These are phyloP conservation scores for Paedocypris micromegethes DNA, from an alignment of 2,797 vertebrate genomes.

Conservation along the genomic window DNA sequence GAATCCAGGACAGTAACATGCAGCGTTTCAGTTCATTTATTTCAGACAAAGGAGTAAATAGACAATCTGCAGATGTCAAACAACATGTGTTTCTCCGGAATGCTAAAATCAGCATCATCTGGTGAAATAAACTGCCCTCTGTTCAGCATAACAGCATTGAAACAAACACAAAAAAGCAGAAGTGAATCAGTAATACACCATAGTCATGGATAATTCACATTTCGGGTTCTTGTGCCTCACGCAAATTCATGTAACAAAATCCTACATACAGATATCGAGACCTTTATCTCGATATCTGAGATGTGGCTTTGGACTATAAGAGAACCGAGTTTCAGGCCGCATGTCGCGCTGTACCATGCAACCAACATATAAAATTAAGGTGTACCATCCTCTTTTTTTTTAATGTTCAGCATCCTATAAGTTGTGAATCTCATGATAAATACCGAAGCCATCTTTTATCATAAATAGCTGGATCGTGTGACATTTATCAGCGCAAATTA, in stretches of 20 bases:
- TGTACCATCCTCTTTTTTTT: no score
- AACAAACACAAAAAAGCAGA: constrained; percentile 53
- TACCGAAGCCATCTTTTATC: constrained; percentile 50
- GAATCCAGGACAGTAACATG: not conserved
- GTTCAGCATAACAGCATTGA: constrained; percentile 53
- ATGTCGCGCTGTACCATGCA: no score
- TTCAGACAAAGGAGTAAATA: not conserved
- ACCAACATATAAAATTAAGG: no score
- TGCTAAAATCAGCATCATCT: no score
- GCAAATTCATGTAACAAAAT: not conserved
- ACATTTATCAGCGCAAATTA: constrained; percentile 53
- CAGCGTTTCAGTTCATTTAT: not conserved
- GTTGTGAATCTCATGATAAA: constrained; percentile 8
- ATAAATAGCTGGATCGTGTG: constrained; percentile 46
- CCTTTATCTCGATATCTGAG: no score
- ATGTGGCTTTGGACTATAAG: no score
- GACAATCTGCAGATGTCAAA: constrained; percentile 9
- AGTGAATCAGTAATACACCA: constrained; percentile 44
- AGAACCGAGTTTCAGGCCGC: no score
- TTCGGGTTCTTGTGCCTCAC: not conserved
- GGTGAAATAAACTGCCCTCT: no score
- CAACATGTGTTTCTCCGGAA: constrained; percentile 9
- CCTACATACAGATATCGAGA: no score
- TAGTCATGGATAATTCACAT: constrained; percentile 28
- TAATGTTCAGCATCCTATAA: no score